Conservation (phyloP, 1,140 invertebrate species). For the Lutraria rhynchaena region DNA sequence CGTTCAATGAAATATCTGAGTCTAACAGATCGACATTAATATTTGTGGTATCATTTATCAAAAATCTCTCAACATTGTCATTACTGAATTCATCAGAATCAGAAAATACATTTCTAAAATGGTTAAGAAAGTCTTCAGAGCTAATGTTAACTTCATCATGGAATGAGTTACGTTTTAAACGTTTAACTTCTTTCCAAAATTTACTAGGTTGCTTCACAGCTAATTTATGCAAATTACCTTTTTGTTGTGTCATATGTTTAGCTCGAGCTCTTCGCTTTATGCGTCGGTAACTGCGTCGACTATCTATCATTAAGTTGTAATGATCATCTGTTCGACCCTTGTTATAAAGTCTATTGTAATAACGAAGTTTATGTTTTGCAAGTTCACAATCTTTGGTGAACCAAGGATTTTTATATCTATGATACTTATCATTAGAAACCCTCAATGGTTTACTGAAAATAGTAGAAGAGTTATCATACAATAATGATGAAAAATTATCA, state of each 20-base stretch:
- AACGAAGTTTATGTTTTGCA: not conserved
- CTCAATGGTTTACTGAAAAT: not conserved
- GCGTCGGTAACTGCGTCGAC: not conserved
- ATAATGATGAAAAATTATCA: not conserved
- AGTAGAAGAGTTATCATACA: constrained; percentile 6
- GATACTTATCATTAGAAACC: not conserved
- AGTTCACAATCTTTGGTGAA: not conserved
- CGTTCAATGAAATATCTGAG: not conserved
- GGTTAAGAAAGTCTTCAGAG: not conserved
- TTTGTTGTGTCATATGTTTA: not conserved
- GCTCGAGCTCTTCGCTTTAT: not conserved
- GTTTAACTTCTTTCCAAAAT: not conserved
- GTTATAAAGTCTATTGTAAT: not conserved
- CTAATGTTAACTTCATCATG: not conserved
- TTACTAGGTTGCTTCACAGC: too few species aligned
- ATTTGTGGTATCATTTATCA: not conserved
- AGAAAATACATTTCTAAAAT: not conserved
- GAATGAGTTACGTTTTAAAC: not conserved
- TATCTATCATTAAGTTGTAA: not conserved
- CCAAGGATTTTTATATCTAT: not conserved
- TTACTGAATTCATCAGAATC: not conserved
- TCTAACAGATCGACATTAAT: not conserved
- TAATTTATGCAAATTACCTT: too few species aligned
- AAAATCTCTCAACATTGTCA: not conserved
- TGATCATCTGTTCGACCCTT: not conserved